phyloP scores from a whole-genome alignment of 2,797 vertebrate species.

The Mastacembelus armatus region DNA sequence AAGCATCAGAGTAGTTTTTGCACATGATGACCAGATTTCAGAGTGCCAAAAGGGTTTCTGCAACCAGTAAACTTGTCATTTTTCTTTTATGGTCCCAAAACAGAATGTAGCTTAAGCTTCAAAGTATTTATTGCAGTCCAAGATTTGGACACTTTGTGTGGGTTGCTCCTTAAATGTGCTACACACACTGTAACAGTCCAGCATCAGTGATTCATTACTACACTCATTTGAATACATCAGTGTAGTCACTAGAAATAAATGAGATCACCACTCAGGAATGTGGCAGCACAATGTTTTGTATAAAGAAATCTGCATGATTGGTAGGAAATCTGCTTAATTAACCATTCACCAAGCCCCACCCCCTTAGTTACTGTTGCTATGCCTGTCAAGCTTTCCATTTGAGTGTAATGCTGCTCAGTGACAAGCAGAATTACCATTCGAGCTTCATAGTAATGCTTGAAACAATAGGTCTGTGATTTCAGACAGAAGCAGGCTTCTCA shows the following conservation, averaged over 20 bases:
- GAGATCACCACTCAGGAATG: constrained; percentile 26
- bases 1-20: background rate
- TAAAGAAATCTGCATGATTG: constrained; percentile 6
- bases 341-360: background rate
- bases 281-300: constrained; percentile 11
- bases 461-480: background rate
- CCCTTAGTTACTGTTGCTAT: background rate
- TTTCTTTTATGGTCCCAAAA: constrained; percentile 27
- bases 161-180: constrained; percentile 25
- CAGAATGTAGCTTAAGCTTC: background rate
- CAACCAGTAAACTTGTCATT: constrained; percentile 18
- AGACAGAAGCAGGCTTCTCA: constrained; percentile 1
- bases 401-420: background rate
- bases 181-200: constrained; percentile 11
- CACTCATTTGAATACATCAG: constrained; percentile 32
- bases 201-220: constrained; percentile 31
- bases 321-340: constrained; percentile 29
- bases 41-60: constrained; percentile 16
- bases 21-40: background rate
- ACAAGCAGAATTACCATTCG: constrained; percentile 1
- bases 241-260: constrained; percentile 23
- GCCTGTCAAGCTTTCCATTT: background rate
- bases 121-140: constrained; percentile 6
- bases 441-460: background rate
- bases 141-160: constrained; percentile 13